Conservation (phyloP, 2,113 vertebrate genomes). For the Tachysurus vachellii region DNA sequence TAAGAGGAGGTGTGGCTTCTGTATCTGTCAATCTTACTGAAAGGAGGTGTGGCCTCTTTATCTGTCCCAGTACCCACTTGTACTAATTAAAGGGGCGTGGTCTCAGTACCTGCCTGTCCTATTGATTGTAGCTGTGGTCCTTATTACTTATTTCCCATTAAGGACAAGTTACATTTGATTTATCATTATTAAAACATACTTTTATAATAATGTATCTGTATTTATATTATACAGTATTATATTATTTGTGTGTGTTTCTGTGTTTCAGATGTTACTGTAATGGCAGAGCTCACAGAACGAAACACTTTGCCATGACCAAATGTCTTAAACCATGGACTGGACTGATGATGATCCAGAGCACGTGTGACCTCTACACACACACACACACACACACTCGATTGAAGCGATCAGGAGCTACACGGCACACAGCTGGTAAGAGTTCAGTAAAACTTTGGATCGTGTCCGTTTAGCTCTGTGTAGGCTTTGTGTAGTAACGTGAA, state of each 20-base stretch:
- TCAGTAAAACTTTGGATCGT: not conserved
- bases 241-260: not conserved
- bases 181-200: too few relatives aligned
- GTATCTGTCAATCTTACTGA: too few relatives aligned
- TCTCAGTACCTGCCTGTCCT: not conserved
- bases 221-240: too few relatives aligned
- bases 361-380: slow-evolving; percentile 23
- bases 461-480: not conserved
- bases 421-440: slow-evolving; percentile 34
- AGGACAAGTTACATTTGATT: too few relatives aligned
- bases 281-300: slow-evolving; percentile 5
- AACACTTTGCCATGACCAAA: not conserved
- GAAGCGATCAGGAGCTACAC: slow-evolving; percentile 33
- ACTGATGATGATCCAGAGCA: not conserved
- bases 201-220: too few relatives aligned
- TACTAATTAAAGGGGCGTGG: not conserved
- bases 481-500: not conserved
- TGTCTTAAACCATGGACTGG: slow-evolving; percentile 36
- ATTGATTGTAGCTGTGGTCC: not conserved
- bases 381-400: not conserved
- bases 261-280: slow-evolving; percentile 11
- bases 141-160: not conserved
- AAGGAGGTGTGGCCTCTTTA: too few relatives aligned
- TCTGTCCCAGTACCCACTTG: too few relatives aligned
- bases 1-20: not conserved